Evolutionary conservation across 2,888 invertebrate species (phyloP).

Genomic region (Pandemis corylana): DNA sequence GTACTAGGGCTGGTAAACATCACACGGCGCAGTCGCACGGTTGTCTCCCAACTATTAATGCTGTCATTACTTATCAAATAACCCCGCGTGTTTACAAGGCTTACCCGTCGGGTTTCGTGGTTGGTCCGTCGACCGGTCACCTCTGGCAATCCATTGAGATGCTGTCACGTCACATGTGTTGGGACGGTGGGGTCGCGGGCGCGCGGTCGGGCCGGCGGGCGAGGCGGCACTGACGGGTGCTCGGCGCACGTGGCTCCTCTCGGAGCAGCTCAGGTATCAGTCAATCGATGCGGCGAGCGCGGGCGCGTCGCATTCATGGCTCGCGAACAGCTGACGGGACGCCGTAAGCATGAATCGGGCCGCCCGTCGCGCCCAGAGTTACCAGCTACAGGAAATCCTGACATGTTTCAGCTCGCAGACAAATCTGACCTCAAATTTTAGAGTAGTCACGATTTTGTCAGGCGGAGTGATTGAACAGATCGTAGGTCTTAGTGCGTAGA

Average conservation of each 20-base stretch:
- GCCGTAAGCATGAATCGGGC: conserved; percentile 82
- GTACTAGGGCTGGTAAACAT: conserved; percentile 64
- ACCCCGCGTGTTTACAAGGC: conserved; percentile 42
- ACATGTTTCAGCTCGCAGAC: not conserved
- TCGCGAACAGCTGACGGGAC: conserved; percentile 83
- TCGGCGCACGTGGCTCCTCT: conserved; percentile 51
- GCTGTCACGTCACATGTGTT: conserved; percentile 54
- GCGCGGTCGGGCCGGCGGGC: conserved; percentile 72
- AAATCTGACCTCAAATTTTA: no score
- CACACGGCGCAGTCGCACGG: conserved; percentile 71
- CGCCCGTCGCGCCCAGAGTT: conserved; percentile 43
- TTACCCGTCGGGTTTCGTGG: conserved; percentile 55
- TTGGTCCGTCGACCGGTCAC: conserved; percentile 65
- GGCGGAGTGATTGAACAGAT: no score
- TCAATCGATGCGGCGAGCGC: conserved; percentile 82
- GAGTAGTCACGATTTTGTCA: no score
- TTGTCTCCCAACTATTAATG: conserved; percentile 60
- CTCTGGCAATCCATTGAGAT: conserved; percentile 74
- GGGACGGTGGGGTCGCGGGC: conserved; percentile 48
- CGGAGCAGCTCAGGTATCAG: conserved; percentile 67
- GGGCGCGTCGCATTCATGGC: conserved; percentile 80
- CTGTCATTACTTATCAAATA: conserved; percentile 54
- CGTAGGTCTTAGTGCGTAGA: no score
- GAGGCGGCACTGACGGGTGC: conserved; percentile 64
- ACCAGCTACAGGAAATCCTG: not conserved